Conservation (phyloP, 2,113 vertebrate genomes). For the Crotalus horridus region DNA sequence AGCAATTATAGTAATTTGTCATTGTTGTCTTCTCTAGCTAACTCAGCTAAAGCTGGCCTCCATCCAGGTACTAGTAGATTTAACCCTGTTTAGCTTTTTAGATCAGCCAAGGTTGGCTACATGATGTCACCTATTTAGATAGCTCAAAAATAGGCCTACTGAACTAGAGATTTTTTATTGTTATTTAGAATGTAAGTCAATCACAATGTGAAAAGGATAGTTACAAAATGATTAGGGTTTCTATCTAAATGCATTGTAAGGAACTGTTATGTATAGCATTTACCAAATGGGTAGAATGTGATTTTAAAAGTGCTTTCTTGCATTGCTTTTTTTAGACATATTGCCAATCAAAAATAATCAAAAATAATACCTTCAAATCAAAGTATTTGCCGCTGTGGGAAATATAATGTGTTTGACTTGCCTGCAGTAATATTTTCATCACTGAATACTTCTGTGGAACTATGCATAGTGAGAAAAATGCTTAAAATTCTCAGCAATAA, state of each 20-base stretch:
- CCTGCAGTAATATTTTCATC: conserved; percentile 7
- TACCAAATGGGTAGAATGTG: background rate
- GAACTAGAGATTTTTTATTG: background rate
- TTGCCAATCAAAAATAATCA: conserved; percentile 22
- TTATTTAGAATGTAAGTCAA: background rate
- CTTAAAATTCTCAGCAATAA: conserved; percentile 1
- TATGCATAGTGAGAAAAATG: background rate
- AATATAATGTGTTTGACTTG: background rate
- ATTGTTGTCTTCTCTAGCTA: background rate
- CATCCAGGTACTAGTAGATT: background rate
- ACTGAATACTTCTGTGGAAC: background rate
- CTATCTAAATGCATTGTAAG: background rate
- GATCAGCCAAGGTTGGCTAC: background rate
- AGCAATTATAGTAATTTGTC: background rate
- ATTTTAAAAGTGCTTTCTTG: conserved; percentile 9
- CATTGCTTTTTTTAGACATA: rapidly evolving
- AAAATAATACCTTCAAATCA: conserved; percentile 19
- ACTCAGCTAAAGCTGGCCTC: background rate
- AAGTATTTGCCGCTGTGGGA: background rate
- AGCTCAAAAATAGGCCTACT: background rate
- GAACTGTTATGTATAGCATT: background rate
- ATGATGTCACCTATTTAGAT: background rate
- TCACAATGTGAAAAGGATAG: background rate
- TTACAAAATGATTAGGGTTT: background rate
- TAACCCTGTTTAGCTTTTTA: background rate